Evolutionary conservation across 2,113 vertebrate species (phyloP).

Genomic region (Lanius ludovicianus): DNA sequence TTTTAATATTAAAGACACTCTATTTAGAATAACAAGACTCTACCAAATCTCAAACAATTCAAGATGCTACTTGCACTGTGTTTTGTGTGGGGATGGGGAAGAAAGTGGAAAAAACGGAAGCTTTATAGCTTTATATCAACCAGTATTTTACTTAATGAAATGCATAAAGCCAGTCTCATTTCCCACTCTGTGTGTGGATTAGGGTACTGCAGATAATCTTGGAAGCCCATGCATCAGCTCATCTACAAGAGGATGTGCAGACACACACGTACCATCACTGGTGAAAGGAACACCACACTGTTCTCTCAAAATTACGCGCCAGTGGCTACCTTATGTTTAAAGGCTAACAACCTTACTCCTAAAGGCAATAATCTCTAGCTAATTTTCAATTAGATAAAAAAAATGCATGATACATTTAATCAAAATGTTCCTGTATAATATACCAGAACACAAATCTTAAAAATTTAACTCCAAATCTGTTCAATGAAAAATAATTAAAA

Average conservation of each 20-base stretch:
- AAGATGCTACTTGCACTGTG: neutral
- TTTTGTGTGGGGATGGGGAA: neutral
- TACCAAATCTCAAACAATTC: neutral
- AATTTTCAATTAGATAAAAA: conserved; percentile 29
- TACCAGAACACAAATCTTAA: conserved; percentile 73
- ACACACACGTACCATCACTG: conserved; percentile 50
- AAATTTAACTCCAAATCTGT: conserved; percentile 81
- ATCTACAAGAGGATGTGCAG: conserved; percentile 59
- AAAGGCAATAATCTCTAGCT: conserved; percentile 25
- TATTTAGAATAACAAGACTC: conserved; percentile 6
- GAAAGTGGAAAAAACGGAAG: neutral
- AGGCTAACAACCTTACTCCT: neutral
- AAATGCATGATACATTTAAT: conserved; percentile 58
- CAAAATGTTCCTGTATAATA: conserved; percentile 69
- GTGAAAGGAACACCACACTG: conserved; percentile 59
- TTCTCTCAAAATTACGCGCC: conserved; percentile 38
- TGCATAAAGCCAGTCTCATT: conserved; percentile 68
- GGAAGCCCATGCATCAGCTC: conserved; percentile 68
- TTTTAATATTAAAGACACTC: conserved; percentile 46
- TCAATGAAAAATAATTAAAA: conserved; percentile 91
- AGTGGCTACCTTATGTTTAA: conserved; percentile 36
- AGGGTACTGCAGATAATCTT: conserved; percentile 63
- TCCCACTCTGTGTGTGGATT: conserved; percentile 57
- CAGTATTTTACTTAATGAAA: conserved; percentile 53
- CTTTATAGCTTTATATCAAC: conserved; percentile 24